A percentile compares a stretch with the other conserved stretches of the same genome.
These are phyloP conservation scores for Etheostoma spectabile DNA, from an alignment of 2,113 vertebrate species.

Conservation along the genomic window DNA sequence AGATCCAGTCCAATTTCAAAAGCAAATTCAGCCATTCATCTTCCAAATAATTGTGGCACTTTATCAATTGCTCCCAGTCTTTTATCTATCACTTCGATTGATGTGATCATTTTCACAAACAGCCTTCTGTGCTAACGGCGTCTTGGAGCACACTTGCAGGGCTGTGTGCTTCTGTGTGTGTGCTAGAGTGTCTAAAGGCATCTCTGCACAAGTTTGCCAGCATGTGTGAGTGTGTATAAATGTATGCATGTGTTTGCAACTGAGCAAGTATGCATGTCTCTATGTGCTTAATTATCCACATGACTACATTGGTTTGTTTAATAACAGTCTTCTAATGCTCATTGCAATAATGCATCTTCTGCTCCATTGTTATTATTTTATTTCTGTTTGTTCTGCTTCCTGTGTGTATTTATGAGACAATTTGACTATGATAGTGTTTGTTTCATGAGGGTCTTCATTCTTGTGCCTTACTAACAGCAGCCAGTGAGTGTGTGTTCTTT, in stretches of 20 bases:
- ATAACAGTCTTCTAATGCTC: constrained; percentile 31
- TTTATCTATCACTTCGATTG: constrained; percentile 86
- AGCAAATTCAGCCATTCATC: constrained; percentile 86
- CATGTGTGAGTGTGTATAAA: not conserved
- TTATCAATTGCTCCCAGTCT: constrained; percentile 83
- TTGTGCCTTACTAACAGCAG: constrained; percentile 35
- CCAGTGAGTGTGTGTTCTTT: constrained; percentile 23
- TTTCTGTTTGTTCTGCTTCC: constrained; percentile 27
- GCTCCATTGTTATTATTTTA: constrained; percentile 44
- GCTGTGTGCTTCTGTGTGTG: constrained; percentile 27
- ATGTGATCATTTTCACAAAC: constrained; percentile 85
- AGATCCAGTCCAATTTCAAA: constrained; percentile 85
- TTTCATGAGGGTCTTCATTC: constrained; percentile 54
- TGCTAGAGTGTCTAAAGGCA: constrained; percentile 48
- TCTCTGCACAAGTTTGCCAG: constrained; percentile 18
- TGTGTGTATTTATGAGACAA: constrained; percentile 59
- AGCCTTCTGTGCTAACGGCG: constrained; percentile 70
- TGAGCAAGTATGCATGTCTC: constrained; percentile 7
- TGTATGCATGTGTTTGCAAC: constrained; percentile 5
- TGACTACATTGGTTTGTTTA: constrained; percentile 19
- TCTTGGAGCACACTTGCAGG: constrained; percentile 66
- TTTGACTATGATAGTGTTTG: constrained; percentile 59
- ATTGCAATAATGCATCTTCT: constrained; percentile 53
- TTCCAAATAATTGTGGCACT: constrained; percentile 86
- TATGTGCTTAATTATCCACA: constrained; percentile 19